Evolutionary conservation across 30 jellyfish, hydroid and myxozoan genomes (phyloP).

Genomic region (Rhopilema esculentum): DNA sequence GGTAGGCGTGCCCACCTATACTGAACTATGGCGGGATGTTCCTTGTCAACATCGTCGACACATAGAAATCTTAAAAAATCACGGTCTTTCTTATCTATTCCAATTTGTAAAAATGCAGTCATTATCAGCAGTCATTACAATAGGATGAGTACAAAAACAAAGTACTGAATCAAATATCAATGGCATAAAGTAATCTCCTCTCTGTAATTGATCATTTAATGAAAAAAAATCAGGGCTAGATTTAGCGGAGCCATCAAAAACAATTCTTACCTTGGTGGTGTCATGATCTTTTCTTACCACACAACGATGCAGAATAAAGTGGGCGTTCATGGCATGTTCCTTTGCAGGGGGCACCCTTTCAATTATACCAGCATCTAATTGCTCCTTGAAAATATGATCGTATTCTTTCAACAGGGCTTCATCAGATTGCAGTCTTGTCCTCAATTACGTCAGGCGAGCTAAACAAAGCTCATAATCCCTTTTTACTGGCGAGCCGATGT

Average conservation of each 20-base stretch:
- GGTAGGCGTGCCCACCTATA: background rate
- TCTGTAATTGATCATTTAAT: constrained; percentile 26
- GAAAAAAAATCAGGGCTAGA: constrained; percentile 2
- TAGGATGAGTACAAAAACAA: constrained; percentile 11
- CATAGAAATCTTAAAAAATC: constrained; percentile 34
- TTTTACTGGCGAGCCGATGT: constrained; percentile 3
- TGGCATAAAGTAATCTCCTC: constrained; percentile 27
- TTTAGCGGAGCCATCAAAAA: constrained; percentile 51
- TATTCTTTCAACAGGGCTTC: constrained; percentile 21
- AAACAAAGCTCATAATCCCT: constrained; percentile 1
- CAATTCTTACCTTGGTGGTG: constrained; percentile 35
- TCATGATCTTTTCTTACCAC: constrained; percentile 48
- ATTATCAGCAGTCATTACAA: constrained; percentile 26
- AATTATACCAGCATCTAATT: constrained; percentile 23
- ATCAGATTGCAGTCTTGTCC: constrained; percentile 9
- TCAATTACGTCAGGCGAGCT: constrained; percentile 30
- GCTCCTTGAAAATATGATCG: constrained; percentile 33
- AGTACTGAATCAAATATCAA: constrained; percentile 24
- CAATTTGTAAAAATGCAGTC: no score
- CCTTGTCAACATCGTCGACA: constrained; percentile 20
- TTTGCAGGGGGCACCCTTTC: constrained; percentile 22
- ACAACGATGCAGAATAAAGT: constrained; percentile 29
- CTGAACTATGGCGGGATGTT: constrained; percentile 22
- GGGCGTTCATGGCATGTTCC: background rate
- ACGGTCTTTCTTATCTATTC: background rate